Evolutionary conservation across 2,797 vertebrate genomes (phyloP), one percentile per base, ranked within the genome.

Genomic region (Astyanax mexicanus): DNA sequence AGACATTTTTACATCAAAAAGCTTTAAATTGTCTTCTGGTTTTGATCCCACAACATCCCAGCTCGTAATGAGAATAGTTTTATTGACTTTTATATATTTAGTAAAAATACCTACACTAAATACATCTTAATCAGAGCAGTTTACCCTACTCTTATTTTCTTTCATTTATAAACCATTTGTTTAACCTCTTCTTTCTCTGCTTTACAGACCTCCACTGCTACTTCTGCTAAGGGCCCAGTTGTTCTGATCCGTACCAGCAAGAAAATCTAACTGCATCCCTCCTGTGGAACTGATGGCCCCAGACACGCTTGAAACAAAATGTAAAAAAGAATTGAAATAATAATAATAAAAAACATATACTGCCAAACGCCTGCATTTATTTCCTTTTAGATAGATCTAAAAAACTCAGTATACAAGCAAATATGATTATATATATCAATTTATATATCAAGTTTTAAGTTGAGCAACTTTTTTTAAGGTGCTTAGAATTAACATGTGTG

Each of bases 221-320:
- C 60, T 37, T 87, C 85, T 64, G 91, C 79, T 64, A 81, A 87
- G 0, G 91, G 90, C 13, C 78, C 92, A 6, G 86, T 90, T 0
- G 71, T 88, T 29, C 79, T 92, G 61, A 90, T 86, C 80, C 93
- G 92, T 80, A 91, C 84, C 83, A 94, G 92, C 90, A 93, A 85
- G 87, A 94, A 92, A 88, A 72, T 93, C 70, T 94, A 87, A 91
- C 37, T 3, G 11, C 77, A 60, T 47, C 60, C 9, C 19, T 52
- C 57, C 13, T 75, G 54, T 66, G 52, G 45, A 72, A 35, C 45
- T 47, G 19, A 13, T 23, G 29, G 27, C 6, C 21, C 47, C 32
- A 23, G 23, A 47, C 29, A 10, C 32, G 45, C 61, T 69, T 61
- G 3, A 77, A 58, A 72, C 2, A 79, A 82, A 82, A 10, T 52